Evolutionary conservation across 1,140 invertebrate species (phyloP).

Genomic region (Penaeus indicus): DNA sequence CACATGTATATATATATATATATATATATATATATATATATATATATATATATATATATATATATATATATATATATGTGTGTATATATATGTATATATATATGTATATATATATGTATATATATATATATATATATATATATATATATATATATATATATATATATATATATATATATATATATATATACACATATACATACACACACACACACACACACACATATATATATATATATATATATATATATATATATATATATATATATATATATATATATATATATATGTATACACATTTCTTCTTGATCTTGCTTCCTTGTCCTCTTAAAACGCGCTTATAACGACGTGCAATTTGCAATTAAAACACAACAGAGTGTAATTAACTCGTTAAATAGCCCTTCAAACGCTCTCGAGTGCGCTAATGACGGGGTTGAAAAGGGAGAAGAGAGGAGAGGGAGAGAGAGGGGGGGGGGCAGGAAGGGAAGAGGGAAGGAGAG

Average conservation of each 20-base stretch:
- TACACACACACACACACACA: no score
- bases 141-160: slow-evolving; percentile 19
- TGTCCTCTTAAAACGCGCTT: no score
- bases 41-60: slow-evolving; percentile 13
- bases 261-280: neutral
- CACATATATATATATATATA: slow-evolving; percentile 20
- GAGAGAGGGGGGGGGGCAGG: neutral
- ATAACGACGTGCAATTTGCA: no score
- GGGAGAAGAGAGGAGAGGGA: neutral
- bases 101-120: slow-evolving; percentile 6
- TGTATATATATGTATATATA: slow-evolving; percentile 5
- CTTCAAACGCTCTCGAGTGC: no score
- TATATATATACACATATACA: slow-evolving; percentile 4
- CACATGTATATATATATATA: neutral
- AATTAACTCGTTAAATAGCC: no score
- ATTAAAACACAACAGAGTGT: no score
- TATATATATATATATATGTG: neutral
- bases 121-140: slow-evolving; percentile 14
- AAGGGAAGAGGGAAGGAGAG: neutral
- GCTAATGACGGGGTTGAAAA: neutral
- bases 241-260: slow-evolving; percentile 4
- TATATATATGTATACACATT: neutral
- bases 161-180: neutral
- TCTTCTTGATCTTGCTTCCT: no score
- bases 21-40: slow-evolving; percentile 26